Percentiles rank a stretch among this genome's conserved stretches.
phyloP scores from a whole-genome alignment of 2,888 invertebrate species.

The Folsomia candida region DNA sequence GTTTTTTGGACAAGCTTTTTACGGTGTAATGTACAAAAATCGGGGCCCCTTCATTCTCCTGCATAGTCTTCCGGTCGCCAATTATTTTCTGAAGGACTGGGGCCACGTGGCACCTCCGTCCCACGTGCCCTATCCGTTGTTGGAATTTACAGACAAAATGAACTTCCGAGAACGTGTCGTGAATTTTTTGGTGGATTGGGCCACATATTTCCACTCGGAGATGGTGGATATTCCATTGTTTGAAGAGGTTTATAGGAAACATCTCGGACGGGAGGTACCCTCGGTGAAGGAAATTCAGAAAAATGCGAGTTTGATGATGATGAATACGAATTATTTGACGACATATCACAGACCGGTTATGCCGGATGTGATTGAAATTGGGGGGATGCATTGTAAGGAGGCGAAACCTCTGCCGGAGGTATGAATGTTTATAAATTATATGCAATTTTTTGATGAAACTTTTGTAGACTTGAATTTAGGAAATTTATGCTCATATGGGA shows the following conservation, averaged over 20 bases:
- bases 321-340: conserved; percentile 48
- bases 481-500: no score
- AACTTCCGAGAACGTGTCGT: conserved; percentile 20
- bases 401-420: conserved; percentile 48
- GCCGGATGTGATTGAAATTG: conserved; percentile 50
- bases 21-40: conserved; percentile 23
- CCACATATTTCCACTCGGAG: background rate
- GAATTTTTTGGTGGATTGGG: conserved; percentile 21
- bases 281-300: conserved; percentile 37
- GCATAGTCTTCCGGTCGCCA: conserved; percentile 18
- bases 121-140: conserved; percentile 22
- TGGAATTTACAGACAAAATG: conserved; percentile 16
- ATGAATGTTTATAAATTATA: no score
- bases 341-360: conserved; percentile 44
- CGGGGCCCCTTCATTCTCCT: conserved; percentile 26
- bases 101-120: conserved; percentile 23
- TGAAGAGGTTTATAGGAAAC: conserved; percentile 25
- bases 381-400: conserved; percentile 50
- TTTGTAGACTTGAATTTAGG: no score
- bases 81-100: conserved; percentile 18
- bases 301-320: conserved; percentile 45
- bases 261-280: conserved; percentile 27
- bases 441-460: no score
- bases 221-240: conserved; percentile 5
- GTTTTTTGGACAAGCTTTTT: conserved; percentile 22